Base-by-base conservation (phyloP, 2,113 vertebrate species). In the Anthoscopus minutus region DNA sequence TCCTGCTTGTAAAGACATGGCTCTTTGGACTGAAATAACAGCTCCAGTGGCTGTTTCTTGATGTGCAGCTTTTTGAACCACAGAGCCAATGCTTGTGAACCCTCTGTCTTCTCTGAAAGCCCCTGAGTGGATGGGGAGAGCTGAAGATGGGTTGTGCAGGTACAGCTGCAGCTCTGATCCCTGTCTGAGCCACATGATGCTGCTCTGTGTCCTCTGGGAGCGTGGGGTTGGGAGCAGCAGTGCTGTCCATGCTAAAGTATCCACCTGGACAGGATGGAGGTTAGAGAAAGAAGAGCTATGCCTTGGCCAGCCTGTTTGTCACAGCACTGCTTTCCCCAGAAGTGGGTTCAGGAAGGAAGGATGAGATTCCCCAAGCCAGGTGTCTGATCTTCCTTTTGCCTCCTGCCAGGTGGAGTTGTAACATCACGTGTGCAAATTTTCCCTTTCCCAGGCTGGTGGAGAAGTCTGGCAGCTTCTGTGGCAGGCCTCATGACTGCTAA, bases 111-210 rank as follows among this genome's bases (percentile, higher is more conserved):
- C 69, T 22, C 20, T 47, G 40, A 19, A 50, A 65, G 58, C 50
- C 22, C 33, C 4, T 1, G 33, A 35, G 35, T 18, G 33, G 40
- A 16, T 21, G 20, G 20, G 25, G 21, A 21, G 67, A 35, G 38
- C 58, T 83, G 80, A 21, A 45, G 86, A n/a, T 44, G 1, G 15
- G 13, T 33, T 0, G 0, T 56, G 13, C 20, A 23, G 66, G 40
- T 86, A 4, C 17, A 27, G 15, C 30, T 22, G 2, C 16, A 47
- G 54, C 23, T 51, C 50, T 22, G 38, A 21, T 31, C 33, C 57
- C 27, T 8, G 9, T 6, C 37, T 65, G 31, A 4, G 61, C 22
- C 42, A n/a, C 0, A 0, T 42, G 6, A 7, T 3, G 28, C 15
- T 79, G 57, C n/a, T 69, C 79, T 60, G 38, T 13, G 6, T 66